Conservation (phyloP, 2,797 vertebrate genomes). For the Decapterus maruadsi region DNA sequence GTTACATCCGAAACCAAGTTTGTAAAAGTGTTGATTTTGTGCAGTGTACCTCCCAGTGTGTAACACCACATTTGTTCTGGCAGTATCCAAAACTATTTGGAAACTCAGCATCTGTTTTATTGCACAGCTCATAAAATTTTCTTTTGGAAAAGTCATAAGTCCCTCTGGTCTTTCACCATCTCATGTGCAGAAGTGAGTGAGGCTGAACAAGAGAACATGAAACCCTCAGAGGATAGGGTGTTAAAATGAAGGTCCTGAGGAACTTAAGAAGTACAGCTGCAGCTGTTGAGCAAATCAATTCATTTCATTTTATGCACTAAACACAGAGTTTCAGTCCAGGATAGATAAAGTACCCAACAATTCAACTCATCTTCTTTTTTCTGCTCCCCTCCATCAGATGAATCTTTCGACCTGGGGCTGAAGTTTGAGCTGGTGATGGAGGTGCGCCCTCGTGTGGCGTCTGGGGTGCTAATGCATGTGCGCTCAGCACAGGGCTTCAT, state of each 20-base stretch:
- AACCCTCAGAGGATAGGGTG: slow-evolving; percentile 24
- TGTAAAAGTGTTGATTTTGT: background rate
- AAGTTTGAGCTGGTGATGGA: slow-evolving; percentile 94
- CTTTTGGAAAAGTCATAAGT: slow-evolving; percentile 26
- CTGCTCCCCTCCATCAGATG: slow-evolving; percentile 82
- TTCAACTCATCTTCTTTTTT: slow-evolving; percentile 27
- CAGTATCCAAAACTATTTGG: slow-evolving; percentile 19
- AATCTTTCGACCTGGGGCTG: slow-evolving; percentile 90
- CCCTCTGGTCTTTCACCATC: slow-evolving; percentile 19
- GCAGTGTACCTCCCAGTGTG: background rate
- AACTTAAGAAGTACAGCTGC: slow-evolving; percentile 42
- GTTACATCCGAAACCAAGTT: background rate
- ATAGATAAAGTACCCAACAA: background rate
- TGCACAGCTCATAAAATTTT: slow-evolving; percentile 48
- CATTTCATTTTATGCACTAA: slow-evolving; percentile 54
- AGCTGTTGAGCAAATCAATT: slow-evolving; percentile 62
- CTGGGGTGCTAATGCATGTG: slow-evolving; percentile 91
- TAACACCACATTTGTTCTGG: slow-evolving; percentile 13
- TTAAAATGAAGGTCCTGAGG: slow-evolving; percentile 17
- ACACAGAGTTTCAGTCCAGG: slow-evolving; percentile 21
- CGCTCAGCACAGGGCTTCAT: slow-evolving; percentile 85
- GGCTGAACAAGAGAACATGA: slow-evolving; percentile 37
- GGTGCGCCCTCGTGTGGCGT: slow-evolving; percentile 91
- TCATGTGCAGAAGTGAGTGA: background rate
- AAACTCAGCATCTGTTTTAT: slow-evolving; percentile 49